These are phyloP conservation scores for Sinocyclocheilus anophthalmus DNA, from an alignment of 2,113 vertebrate species.

Conservation along the genomic window DNA sequence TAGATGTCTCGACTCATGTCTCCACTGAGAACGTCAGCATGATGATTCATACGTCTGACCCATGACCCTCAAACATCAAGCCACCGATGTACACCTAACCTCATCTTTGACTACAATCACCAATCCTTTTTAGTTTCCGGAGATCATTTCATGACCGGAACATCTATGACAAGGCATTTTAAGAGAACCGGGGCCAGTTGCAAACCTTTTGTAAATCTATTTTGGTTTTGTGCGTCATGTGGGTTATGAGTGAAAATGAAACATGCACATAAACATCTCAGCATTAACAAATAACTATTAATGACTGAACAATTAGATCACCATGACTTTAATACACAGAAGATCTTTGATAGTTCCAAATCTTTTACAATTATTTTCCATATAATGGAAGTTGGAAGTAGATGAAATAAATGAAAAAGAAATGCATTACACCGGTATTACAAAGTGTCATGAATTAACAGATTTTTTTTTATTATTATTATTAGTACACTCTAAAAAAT, in stretches of 20 bases:
- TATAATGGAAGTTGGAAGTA: too few species aligned
- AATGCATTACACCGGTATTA: too few species aligned
- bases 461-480: too few species aligned
- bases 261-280: not conserved
- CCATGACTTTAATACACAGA: not conserved
- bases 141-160: slow-evolving; percentile 32
- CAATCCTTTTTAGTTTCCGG: slow-evolving; percentile 4
- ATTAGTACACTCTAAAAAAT: too few species aligned
- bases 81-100: slow-evolving; percentile 27
- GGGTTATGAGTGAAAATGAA: not conserved
- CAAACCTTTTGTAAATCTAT: not conserved
- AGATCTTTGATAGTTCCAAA: not conserved
- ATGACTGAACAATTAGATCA: not conserved
- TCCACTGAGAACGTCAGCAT: not conserved
- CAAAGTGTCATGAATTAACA: too few species aligned
- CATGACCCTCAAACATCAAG: slow-evolving; percentile 21
- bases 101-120: slow-evolving; percentile 41
- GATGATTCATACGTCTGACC: slow-evolving; percentile 32
- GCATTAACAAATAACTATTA: not conserved
- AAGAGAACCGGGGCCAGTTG: not conserved
- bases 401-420: too few species aligned
- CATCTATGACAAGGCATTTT: not conserved
- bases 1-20: not conserved
- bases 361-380: not conserved
- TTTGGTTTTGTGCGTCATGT: not conserved